These are phyloP conservation scores for Heterodera filipjevi DNA, from an alignment of 2,888 invertebrate species.

Conservation along the genomic window DNA sequence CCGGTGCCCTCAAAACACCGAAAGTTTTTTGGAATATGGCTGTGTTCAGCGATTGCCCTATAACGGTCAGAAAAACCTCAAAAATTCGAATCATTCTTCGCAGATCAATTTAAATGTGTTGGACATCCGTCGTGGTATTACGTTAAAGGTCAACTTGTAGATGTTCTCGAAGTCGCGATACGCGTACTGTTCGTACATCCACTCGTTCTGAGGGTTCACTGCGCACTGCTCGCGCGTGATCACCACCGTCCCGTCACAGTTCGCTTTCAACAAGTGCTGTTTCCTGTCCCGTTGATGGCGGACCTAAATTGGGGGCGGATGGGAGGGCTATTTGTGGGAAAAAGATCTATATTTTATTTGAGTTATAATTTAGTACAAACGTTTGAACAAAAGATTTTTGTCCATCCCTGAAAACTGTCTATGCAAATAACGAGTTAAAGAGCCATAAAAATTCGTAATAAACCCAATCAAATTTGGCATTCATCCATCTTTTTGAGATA, in stretches of 20 bases:
- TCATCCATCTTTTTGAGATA: too few relatives aligned
- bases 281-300: conserved; percentile 44
- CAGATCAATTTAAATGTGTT: conserved; percentile 43
- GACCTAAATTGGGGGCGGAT: conserved; percentile 31
- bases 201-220: conserved; percentile 42
- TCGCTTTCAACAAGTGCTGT: conserved; percentile 53
- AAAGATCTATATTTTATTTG: too few relatives aligned
- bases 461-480: too few relatives aligned
- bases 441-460: too few relatives aligned
- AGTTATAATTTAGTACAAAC: too few relatives aligned
- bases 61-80: conserved; percentile 22
- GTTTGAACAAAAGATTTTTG: too few relatives aligned
- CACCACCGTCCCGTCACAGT: conserved; percentile 62
- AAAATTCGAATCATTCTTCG: conserved; percentile 28
- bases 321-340: too few relatives aligned
- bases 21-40: too few relatives aligned
- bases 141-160: conserved; percentile 48
- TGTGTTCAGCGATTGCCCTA: too few relatives aligned
- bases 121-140: conserved; percentile 45
- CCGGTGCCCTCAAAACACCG: too few relatives aligned
- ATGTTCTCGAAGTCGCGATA: conserved; percentile 36
- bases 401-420: too few relatives aligned
- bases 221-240: conserved; percentile 56
- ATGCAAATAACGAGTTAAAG: too few relatives aligned
- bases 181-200: conserved; percentile 37